These are phyloP conservation scores for Melipona quadrifasciata DNA, from an alignment of 1,140 invertebrate species.

Conservation along the genomic window DNA sequence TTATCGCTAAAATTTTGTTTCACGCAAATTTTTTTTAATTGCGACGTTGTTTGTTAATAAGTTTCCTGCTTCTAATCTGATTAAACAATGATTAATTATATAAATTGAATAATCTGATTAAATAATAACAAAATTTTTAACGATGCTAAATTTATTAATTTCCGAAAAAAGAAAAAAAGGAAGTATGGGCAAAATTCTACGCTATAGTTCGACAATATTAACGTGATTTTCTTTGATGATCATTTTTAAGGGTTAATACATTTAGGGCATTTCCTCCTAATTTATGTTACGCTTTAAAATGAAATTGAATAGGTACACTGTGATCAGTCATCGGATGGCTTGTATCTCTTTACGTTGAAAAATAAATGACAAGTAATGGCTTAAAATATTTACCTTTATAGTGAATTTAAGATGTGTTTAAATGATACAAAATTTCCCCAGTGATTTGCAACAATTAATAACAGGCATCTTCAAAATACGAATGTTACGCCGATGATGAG, in stretches of 20 bases:
- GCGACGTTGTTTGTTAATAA: background rate
- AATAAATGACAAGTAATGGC: background rate
- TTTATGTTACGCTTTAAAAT: background rate
- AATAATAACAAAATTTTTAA: background rate
- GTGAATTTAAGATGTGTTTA: background rate
- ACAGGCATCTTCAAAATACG: background rate
- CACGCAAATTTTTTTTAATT: background rate
- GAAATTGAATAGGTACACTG: background rate
- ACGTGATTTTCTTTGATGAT: background rate
- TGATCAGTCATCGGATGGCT: background rate
- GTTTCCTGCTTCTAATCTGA: background rate
- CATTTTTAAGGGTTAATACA: background rate
- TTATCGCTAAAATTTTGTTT: background rate
- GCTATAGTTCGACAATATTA: no score
- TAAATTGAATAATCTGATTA: background rate
- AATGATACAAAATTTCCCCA: background rate
- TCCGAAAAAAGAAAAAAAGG: background rate
- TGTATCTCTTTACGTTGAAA: background rate
- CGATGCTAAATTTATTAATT: background rate
- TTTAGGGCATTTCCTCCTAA: background rate
- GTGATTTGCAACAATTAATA: conserved; percentile 6
- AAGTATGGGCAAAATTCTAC: background rate
- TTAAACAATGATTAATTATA: no score
- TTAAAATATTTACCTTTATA: background rate
- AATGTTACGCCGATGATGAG: background rate